Percentiles rank a stretch among this genome's conserved stretches.
phyloP scores from a whole-genome alignment of 2,888 invertebrate genomes.

The Himalopsyche japonica region DNA sequence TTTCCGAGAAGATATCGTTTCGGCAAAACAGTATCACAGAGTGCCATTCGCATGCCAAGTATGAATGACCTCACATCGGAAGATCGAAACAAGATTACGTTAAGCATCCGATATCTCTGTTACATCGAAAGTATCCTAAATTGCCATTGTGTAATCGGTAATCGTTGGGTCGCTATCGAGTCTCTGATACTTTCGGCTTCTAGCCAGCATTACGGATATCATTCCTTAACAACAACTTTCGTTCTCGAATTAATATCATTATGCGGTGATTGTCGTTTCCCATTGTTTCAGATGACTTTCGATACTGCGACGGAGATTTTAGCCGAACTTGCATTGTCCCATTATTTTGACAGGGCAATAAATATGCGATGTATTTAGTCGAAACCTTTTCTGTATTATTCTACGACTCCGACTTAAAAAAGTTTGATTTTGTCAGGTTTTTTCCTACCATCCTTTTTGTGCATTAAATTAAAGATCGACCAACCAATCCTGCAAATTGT shows the following conservation, averaged over 20 bases:
- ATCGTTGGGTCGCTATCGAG: neutral
- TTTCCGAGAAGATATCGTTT: no score
- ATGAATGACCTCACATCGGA: neutral
- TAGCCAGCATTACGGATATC: neutral
- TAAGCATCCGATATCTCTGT: neutral
- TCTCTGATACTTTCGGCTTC: neutral
- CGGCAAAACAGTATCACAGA: no score
- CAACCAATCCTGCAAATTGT: no score
- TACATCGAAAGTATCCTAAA: neutral
- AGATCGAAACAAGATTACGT: neutral
- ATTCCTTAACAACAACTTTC: neutral
- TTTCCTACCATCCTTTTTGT: no score
- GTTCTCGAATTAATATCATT: neutral
- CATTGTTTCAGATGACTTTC: neutral
- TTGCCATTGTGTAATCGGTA: neutral
- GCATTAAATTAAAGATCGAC: no score
- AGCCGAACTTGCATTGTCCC: neutral
- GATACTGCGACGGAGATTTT: neutral
- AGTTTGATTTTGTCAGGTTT: no score
- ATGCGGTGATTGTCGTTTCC: neutral
- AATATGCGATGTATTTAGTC: no score
- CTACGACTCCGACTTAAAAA: no score
- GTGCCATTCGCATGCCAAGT: neutral
- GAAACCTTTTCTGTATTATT: no score
- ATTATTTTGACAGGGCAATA: no score